Evolutionary conservation across 2,113 vertebrate species (phyloP).

Genomic region (Erythrolamprus reginae): DNA sequence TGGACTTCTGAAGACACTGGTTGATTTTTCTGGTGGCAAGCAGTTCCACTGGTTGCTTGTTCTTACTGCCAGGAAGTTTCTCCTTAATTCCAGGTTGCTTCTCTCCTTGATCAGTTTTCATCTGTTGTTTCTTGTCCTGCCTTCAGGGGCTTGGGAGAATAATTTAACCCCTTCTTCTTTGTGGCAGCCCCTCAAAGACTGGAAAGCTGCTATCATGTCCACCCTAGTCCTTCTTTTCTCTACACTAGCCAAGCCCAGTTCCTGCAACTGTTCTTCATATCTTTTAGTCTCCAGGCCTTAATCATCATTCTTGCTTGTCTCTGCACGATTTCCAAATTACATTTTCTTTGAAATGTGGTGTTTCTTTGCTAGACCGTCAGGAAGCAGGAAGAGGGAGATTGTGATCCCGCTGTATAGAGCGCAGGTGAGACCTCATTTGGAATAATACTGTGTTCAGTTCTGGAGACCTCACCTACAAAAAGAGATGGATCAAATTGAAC

Average conservation of each 20-base stretch:
- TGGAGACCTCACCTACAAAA: too few relatives aligned
- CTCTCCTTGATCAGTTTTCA: not conserved
- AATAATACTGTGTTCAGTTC: too few relatives aligned
- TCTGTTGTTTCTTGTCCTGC: too few relatives aligned
- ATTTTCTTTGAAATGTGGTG: not conserved
- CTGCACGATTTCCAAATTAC: not conserved
- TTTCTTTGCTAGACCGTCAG: too few relatives aligned
- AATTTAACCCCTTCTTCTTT: not conserved
- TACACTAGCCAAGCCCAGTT: not conserved
- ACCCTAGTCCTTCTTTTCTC: not conserved
- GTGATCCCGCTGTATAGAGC: too few relatives aligned
- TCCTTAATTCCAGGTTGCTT: not conserved
- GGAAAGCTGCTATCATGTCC: not conserved
- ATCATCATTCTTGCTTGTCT: not conserved
- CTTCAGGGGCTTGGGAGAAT: not conserved
- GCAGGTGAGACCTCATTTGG: too few relatives aligned
- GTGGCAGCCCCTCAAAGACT: not conserved
- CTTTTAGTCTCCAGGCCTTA: not conserved
- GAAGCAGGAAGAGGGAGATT: too few relatives aligned
- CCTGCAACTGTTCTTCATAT: not conserved
- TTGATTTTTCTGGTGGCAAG: too few relatives aligned
- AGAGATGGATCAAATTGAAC: too few relatives aligned
- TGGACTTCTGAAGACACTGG: not conserved
- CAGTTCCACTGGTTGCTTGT: not conserved
- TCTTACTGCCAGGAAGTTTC: not conserved